phyloP scores from a whole-genome alignment of 2,113 vertebrate species.

The Aegotheles bennettii region DNA sequence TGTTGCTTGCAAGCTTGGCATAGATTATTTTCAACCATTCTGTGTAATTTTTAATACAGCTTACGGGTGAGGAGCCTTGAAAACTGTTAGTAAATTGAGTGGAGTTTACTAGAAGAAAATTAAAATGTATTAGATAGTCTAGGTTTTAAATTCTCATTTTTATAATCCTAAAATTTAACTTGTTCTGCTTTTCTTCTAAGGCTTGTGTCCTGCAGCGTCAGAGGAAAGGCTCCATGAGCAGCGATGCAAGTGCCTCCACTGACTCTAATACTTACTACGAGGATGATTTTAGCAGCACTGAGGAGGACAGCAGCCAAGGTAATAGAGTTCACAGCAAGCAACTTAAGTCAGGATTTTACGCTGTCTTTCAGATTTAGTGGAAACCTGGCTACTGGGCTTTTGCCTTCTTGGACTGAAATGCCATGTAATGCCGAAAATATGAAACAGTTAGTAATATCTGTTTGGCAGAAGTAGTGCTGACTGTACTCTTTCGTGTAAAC shows the following conservation, averaged over 20 bases:
- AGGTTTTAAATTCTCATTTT: background rate
- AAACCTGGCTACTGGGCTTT: background rate
- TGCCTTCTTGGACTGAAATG: background rate
- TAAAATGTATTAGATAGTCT: background rate
- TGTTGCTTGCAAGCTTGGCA: background rate
- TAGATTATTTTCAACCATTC: background rate
- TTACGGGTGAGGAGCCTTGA: background rate
- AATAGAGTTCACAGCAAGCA: background rate
- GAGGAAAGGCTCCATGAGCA: constrained; percentile 97
- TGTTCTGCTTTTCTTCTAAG: constrained; percentile 54
- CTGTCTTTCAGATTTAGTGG: background rate
- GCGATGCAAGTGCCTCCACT: constrained; percentile 94
- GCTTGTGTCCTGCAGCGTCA: constrained; percentile 95
- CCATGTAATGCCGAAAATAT: background rate
- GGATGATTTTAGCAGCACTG: constrained; percentile 98
- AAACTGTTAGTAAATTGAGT: background rate
- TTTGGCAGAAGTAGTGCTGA: background rate
- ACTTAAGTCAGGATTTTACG: background rate
- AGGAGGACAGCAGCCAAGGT: constrained; percentile 99
- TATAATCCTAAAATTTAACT: background rate
- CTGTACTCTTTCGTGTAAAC: background rate
- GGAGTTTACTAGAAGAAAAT: background rate
- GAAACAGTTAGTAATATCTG: background rate
- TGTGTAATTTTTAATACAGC: background rate
- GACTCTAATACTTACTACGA: constrained; percentile 99